A percentile compares a stretch with the other conserved stretches of the same genome.
Conservation (phyloP, 2,797 vertebrate species). For the Chaetodon trifasciatus region DNA sequence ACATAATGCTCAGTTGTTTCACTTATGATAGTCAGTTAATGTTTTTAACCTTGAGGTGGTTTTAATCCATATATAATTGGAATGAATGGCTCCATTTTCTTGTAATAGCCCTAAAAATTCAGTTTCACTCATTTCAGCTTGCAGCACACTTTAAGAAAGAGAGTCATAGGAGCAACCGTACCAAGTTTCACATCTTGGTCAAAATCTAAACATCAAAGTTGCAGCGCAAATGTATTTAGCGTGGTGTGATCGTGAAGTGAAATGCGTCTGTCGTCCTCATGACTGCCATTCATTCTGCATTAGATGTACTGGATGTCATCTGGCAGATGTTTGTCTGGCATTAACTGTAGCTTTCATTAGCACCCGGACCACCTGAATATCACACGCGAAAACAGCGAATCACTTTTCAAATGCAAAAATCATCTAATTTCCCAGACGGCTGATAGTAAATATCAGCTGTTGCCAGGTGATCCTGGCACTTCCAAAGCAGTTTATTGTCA, state of each 20-base stretch:
- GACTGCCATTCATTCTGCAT: conserved; percentile 27
- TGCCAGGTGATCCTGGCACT: conserved; percentile 23
- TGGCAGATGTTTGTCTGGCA: conserved; percentile 37
- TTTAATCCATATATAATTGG: conserved; percentile 6
- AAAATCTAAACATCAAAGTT: conserved; percentile 28
- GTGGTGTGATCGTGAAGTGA: conserved; percentile 2
- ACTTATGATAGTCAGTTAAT: background rate
- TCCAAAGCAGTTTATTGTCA: conserved; percentile 17
- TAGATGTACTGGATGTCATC: conserved; percentile 15
- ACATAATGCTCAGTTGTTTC: background rate
- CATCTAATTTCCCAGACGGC: conserved; percentile 10
- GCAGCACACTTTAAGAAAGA: background rate
- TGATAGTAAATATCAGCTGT: conserved; percentile 22
- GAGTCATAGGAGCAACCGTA: conserved; percentile 16
- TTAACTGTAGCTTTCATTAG: background rate
- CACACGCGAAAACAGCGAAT: conserved; percentile 22
- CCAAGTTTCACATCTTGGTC: conserved; percentile 7
- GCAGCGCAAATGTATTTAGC: background rate
- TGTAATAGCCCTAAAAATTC: conserved; percentile 25
- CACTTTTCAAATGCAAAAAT: conserved; percentile 19
- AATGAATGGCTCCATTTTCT: conserved; percentile 33
- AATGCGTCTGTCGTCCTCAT: conserved; percentile 30
- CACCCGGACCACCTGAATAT: conserved; percentile 18
- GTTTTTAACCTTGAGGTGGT: conserved; percentile 4
- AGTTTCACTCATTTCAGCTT: conserved; percentile 24